Conservation (phyloP, 1,140 invertebrate genomes). For the Globodera ellingtonae region DNA sequence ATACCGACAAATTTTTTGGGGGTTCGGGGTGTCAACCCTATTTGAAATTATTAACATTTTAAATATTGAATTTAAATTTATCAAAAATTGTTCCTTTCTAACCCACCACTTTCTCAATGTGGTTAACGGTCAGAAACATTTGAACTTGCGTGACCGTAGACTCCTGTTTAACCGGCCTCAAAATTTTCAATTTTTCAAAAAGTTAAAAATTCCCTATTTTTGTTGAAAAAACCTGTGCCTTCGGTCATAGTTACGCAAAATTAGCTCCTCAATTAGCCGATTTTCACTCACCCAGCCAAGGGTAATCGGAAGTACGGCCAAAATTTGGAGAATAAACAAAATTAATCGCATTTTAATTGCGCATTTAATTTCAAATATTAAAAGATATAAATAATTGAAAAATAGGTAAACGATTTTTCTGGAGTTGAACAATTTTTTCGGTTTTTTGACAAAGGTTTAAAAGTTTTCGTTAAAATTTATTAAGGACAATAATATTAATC, state of each 20-base stretch:
- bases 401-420: too few species aligned
- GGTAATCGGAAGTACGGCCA: background rate
- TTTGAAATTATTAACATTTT: too few species aligned
- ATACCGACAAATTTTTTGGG: background rate
- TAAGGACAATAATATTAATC: background rate
- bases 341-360: background rate
- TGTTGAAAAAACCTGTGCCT: constrained; percentile 35
- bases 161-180: constrained; percentile 48
- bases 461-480: background rate
- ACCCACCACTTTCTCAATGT: constrained; percentile 53
- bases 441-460: too few species aligned
- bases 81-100: background rate
- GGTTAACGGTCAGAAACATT: constrained; percentile 50
- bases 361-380: too few species aligned
- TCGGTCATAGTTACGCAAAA: constrained; percentile 50
- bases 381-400: too few species aligned
- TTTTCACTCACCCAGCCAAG: constrained; percentile 33
- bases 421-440: too few species aligned
- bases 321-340: background rate
- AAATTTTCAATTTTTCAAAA: background rate
- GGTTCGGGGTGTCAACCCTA: background rate
- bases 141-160: constrained; percentile 46
- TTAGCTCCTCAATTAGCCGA: constrained; percentile 35
- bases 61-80: too few species aligned
- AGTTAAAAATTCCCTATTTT: background rate